These are phyloP conservation scores for Hecatera dysodea DNA, from an alignment of 2,888 invertebrate species.

Conservation along the genomic window DNA sequence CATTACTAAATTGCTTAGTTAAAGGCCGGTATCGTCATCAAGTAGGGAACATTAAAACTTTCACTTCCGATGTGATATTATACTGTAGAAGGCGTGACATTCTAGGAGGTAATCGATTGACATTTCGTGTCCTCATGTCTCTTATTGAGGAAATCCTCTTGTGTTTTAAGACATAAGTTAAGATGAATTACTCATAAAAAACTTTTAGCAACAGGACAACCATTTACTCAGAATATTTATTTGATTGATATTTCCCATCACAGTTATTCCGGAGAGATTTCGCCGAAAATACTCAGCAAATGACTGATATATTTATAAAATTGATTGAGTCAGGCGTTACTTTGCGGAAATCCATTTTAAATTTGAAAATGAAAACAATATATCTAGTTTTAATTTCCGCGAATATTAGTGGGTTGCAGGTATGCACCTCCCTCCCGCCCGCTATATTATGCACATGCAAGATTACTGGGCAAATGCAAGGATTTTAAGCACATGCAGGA, in stretches of 20 bases:
- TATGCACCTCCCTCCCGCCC: too few relatives aligned
- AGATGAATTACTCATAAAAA: neutral
- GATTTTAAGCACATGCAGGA: too few relatives aligned
- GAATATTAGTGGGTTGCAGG: too few relatives aligned
- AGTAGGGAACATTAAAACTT: conserved; percentile 9
- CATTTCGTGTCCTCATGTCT: conserved; percentile 18
- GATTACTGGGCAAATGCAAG: too few relatives aligned
- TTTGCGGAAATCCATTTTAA: too few relatives aligned
- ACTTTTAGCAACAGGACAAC: neutral
- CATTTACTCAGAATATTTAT: neutral
- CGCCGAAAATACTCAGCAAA: neutral
- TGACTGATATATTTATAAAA: neutral
- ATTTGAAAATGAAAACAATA: too few relatives aligned
- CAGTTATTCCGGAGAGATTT: neutral
- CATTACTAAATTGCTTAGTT: conserved; percentile 3
- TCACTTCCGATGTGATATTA: conserved; percentile 25
- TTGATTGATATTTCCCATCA: neutral
- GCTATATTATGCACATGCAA: too few relatives aligned
- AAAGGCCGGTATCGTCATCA: conserved; percentile 4
- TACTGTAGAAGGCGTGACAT: neutral
- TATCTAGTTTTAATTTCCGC: too few relatives aligned
- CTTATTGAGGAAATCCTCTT: conserved; percentile 4
- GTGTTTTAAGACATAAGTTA: neutral
- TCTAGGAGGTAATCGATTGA: conserved; percentile 1
- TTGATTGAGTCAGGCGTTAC: too few relatives aligned